Conservation (phyloP, 1,140 invertebrate species). For the Drosophila malerkotliana region DNA sequence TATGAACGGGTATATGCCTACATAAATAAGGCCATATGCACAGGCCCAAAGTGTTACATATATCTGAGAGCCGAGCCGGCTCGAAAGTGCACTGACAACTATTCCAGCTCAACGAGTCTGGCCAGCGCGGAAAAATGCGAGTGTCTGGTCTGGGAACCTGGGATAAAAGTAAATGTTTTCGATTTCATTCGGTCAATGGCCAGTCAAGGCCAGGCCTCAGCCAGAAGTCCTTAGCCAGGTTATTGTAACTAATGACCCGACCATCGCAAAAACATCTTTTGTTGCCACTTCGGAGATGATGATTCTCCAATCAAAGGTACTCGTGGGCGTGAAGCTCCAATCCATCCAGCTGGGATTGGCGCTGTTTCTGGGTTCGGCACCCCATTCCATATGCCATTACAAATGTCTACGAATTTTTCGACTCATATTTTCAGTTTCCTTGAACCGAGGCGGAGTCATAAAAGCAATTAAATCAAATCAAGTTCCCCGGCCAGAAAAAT, state of each 20-base stretch:
- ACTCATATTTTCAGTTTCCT: conserved; percentile 56
- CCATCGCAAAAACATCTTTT: conserved; percentile 29
- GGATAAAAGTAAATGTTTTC: conserved; percentile 21
- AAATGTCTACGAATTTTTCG: conserved; percentile 26
- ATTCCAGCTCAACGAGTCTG: conserved; percentile 55
- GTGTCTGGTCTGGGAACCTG: not conserved
- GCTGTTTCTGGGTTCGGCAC: conserved; percentile 8
- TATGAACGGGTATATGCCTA: conserved; percentile 33
- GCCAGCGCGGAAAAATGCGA: conserved; percentile 13
- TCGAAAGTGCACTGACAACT: conserved; percentile 80
- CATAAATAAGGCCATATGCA: conserved; percentile 44
- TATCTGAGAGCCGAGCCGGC: conserved; percentile 53
- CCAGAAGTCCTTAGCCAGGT: conserved; percentile 60
- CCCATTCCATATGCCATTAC: conserved; percentile 4
- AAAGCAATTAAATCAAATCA: conserved; percentile 79
- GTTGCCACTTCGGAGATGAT: conserved; percentile 36
- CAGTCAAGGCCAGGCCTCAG: conserved; percentile 44
- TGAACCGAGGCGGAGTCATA: conserved; percentile 64
- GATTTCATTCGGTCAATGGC: conserved; percentile 60
- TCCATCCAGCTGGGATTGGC: conserved; percentile 31
- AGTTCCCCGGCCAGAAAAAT: conserved; percentile 59
- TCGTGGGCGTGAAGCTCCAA: conserved; percentile 10
- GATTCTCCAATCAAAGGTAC: conserved; percentile 8
- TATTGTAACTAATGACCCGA: conserved; percentile 64
- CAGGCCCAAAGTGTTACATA: conserved; percentile 71